phyloP scores from a whole-genome alignment of 2,888 invertebrate species.

The Parnassius mnemosyne region DNA sequence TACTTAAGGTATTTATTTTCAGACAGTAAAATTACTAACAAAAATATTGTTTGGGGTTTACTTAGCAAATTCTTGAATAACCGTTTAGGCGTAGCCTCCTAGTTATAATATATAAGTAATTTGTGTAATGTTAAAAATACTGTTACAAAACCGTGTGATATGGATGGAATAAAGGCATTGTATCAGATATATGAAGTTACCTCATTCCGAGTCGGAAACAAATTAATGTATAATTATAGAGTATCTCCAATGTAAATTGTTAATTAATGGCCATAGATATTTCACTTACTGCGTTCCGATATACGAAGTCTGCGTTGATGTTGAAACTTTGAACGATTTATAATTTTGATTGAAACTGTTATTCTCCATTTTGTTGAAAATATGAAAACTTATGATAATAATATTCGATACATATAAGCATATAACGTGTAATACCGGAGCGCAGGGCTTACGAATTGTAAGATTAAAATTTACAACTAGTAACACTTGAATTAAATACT shows the following conservation, averaged over 20 bases:
- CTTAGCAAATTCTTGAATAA: conserved; percentile 4
- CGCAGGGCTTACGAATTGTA: conserved; percentile 31
- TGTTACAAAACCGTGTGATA: conserved; percentile 62
- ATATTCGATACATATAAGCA: too few relatives aligned
- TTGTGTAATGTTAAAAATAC: conserved; percentile 20
- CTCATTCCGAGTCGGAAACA: conserved; percentile 45
- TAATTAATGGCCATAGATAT: conserved; percentile 29
- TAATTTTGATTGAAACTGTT: conserved; percentile 3
- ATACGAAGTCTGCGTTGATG: not conserved
- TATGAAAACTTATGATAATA: too few relatives aligned
- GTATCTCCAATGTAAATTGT: conserved; percentile 28
- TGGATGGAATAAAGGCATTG: conserved; percentile 47
- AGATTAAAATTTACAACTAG: conserved; percentile 27
- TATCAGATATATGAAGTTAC: conserved; percentile 55
- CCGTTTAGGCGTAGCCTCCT: conserved; percentile 20
- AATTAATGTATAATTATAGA: conserved; percentile 35
- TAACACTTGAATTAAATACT: conserved; percentile 27
- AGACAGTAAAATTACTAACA: conserved; percentile 14
- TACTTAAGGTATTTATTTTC: conserved; percentile 12
- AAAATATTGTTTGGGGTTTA: conserved; percentile 12
- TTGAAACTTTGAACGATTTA: not conserved
- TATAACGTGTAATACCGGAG: conserved; percentile 16
- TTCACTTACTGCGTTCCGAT: conserved; percentile 16
- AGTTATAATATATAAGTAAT: conserved; percentile 18
- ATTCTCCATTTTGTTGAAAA: too few relatives aligned